Evolutionary conservation across 2,113 vertebrate genomes (phyloP).

Genomic region (Cephalopterus ornatus): DNA sequence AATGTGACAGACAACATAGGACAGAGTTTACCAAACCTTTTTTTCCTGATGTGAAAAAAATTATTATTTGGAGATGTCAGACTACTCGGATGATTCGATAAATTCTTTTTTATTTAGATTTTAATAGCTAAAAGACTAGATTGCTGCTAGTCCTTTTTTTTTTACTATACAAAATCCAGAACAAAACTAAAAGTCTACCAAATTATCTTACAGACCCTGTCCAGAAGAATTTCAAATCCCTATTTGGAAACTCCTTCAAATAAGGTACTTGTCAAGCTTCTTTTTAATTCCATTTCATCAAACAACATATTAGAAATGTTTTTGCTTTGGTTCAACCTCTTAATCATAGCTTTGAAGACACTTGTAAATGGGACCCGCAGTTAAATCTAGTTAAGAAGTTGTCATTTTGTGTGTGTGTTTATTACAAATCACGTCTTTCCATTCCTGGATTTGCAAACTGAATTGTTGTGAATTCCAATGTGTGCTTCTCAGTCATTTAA

Average conservation of each 20-base stretch:
- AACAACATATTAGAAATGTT: background rate
- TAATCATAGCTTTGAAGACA: background rate
- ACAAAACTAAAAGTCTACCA: background rate
- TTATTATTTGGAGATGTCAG: background rate
- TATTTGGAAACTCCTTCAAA: conserved; percentile 75
- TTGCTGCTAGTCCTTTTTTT: background rate
- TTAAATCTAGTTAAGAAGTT: background rate
- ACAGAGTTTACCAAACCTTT: background rate
- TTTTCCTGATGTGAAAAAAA: background rate
- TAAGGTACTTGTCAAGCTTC: conserved; percentile 66
- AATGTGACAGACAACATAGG: background rate
- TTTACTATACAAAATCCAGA: background rate
- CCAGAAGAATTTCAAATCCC: conserved; percentile 80
- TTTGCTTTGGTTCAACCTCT: background rate
- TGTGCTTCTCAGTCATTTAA: background rate
- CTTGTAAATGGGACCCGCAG: background rate
- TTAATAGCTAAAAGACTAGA: background rate
- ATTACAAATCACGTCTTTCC: background rate
- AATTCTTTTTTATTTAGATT: background rate
- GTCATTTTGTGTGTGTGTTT: background rate
- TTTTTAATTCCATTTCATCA: background rate
- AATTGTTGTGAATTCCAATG: background rate
- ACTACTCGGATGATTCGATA: background rate
- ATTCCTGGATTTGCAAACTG: background rate
- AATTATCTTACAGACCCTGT: conserved; percentile 69